Evolutionary conservation across 2,797 vertebrate species (phyloP).

Genomic region (Pseudochirops cupreus): DNA sequence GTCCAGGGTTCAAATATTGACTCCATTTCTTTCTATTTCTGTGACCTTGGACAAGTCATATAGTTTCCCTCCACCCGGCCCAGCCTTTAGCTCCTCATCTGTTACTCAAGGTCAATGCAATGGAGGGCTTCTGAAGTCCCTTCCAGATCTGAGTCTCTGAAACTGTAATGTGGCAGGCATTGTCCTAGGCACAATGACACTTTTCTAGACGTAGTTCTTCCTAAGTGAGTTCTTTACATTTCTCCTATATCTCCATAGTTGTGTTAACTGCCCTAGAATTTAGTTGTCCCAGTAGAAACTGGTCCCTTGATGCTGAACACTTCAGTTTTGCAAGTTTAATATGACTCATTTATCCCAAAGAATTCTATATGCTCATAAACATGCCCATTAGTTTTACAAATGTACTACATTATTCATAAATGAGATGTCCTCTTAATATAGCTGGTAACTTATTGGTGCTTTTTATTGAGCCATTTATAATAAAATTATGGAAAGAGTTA

Average conservation of each 20-base stretch:
- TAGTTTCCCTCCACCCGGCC: neutral
- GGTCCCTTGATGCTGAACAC: conserved; percentile 10
- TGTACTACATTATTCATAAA: conserved; percentile 77
- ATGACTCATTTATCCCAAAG: conserved; percentile 74
- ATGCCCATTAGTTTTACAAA: conserved; percentile 78
- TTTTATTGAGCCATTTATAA: conserved; percentile 77
- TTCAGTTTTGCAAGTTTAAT: conserved; percentile 56
- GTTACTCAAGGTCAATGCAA: neutral
- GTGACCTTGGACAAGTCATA: neutral
- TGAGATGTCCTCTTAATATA: conserved; percentile 71
- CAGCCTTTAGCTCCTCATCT: neutral
- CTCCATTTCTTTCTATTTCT: neutral
- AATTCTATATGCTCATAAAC: conserved; percentile 72
- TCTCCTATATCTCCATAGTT: neutral
- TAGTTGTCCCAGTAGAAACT: conserved; percentile 22
- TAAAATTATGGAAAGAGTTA: conserved; percentile 79
- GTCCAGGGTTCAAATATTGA: neutral
- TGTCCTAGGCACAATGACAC: neutral
- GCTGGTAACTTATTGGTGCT: conserved; percentile 72
- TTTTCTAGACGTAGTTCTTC: neutral
- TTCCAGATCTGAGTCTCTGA: neutral
- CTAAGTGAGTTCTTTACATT: neutral
- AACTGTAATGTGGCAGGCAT: neutral
- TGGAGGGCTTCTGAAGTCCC: neutral
- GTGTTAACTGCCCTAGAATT: conserved; percentile 46